Percentiles rank a stretch among this genome's conserved stretches.
phyloP scores from a whole-genome alignment of 1,140 invertebrate species.

The Bacillus rossius region DNA sequence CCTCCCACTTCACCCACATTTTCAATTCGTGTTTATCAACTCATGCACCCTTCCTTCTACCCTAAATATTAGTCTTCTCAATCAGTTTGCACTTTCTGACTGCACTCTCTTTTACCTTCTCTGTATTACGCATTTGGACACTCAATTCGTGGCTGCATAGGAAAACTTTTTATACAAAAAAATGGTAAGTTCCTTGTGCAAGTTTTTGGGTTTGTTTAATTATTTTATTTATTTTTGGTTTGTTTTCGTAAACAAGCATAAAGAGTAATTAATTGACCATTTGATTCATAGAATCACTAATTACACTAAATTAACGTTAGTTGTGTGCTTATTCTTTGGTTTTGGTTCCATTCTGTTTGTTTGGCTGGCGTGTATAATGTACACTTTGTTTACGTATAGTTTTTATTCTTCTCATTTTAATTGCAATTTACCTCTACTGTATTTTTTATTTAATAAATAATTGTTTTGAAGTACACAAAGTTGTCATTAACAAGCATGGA shows the following conservation, averaged over 20 bases:
- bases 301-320: constrained; percentile 13
- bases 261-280: background rate
- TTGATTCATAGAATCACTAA: constrained; percentile 14
- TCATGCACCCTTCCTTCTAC: background rate
- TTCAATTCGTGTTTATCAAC: background rate
- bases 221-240: constrained; percentile 7
- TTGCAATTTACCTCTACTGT: too few species aligned
- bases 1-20: background rate
- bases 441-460: too few species aligned
- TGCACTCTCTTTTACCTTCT: constrained; percentile 20
- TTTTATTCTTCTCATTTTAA: too few species aligned
- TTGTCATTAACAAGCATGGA: too few species aligned
- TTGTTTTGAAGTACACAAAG: too few species aligned
- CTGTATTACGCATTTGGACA: constrained; percentile 19
- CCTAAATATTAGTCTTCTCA: too few species aligned
- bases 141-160: constrained; percentile 21
- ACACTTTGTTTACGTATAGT: background rate
- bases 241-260: too few species aligned
- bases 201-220: constrained; percentile 13
- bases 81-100: constrained; percentile 19
- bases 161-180: constrained; percentile 25
- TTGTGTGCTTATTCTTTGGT: constrained; percentile 10
- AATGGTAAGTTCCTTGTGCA: constrained; percentile 21
- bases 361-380: background rate
- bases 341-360: background rate